Evolutionary conservation across 2,797 vertebrate genomes (phyloP).

Genomic region (Sylvia borin): DNA sequence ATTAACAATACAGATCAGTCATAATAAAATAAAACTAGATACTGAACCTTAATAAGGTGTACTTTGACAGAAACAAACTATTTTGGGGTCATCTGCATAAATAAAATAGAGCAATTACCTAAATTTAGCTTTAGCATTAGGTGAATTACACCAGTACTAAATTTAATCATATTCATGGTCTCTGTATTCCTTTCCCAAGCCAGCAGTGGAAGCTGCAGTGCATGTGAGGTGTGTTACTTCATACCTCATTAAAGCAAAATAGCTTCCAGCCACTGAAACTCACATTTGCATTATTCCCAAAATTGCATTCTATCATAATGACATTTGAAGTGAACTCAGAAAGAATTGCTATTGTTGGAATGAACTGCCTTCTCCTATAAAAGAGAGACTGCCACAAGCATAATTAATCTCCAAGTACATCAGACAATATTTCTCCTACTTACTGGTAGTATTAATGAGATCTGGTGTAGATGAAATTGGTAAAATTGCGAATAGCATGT

Average conservation of each 20-base stretch:
- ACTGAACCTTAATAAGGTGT: neutral
- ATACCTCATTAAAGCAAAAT: constrained; percentile 18
- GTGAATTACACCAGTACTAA: neutral
- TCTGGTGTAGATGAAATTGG: constrained; percentile 37
- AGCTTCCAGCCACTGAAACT: constrained; percentile 43
- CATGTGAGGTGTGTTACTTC: neutral
- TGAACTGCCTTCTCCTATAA: constrained; percentile 12
- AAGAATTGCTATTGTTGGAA: constrained; percentile 18
- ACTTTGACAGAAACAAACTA: neutral
- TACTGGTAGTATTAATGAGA: constrained; percentile 47
- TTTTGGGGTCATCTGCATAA: neutral
- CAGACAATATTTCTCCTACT: constrained; percentile 39
- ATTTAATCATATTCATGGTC: neutral
- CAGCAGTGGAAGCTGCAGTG: neutral
- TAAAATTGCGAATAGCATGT: constrained; percentile 37
- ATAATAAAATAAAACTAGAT: neutral
- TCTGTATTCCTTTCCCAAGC: neutral
- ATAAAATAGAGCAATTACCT: neutral
- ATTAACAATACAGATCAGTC: neutral
- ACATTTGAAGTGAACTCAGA: constrained; percentile 30
- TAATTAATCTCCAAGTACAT: constrained; percentile 55
- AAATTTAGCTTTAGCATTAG: neutral
- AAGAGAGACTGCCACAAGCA: constrained; percentile 10
- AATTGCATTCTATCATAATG: constrained; percentile 27
- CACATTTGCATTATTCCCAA: constrained; percentile 29